Base-by-base conservation (phyloP, 2,113 vertebrate species). In the Arizona elegans region DNA sequence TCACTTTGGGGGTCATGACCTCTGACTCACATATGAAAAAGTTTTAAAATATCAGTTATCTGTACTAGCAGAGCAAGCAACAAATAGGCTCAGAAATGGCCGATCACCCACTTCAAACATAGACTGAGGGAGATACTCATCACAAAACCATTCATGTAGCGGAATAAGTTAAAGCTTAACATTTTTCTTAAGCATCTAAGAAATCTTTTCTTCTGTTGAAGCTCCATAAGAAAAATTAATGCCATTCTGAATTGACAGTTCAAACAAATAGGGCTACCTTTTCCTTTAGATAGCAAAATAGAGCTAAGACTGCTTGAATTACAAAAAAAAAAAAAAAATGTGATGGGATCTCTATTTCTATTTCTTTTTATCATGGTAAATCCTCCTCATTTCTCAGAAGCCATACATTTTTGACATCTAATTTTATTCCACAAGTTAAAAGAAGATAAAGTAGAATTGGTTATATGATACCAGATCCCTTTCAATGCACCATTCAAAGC, bases 401-500 rank as follows among this genome's bases (percentile, higher is more conserved):
- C 91, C 94, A 95, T 87, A 93, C 56, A 93, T 95, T 95, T 96
- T 95, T 38, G 56, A 96, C 92, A 91, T 89, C 92, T 93, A 95
- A 94, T 91, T 95, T 88, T 88, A 95, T 89, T 94, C 94, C 95
- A 94, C 89, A 95, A 96, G 90, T 93, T 95, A 95, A 96, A 97
- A 95, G 88, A 96, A 96, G 91, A 93, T 96, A 96, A 96, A 96
- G 95, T 95, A 89, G 93, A 96, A 96, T 93, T 95, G 95, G 96
- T 96, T 96, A 96, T 95, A 95, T 94, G 96, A 94, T 92, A 93
- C 62, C 56, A 96, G 95, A 96, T 96, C 93, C 94, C 94, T 92
- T 94, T 95, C 94, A 93, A 96, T 94, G 96, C 95, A 94, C 96
- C 65, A 12, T 92, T 97, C 96, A 97, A 97, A 97, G 95, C 94